These are phyloP conservation scores for Drosophila serrata DNA, from an alignment of 1,140 invertebrate genomes.

Conservation along the genomic window DNA sequence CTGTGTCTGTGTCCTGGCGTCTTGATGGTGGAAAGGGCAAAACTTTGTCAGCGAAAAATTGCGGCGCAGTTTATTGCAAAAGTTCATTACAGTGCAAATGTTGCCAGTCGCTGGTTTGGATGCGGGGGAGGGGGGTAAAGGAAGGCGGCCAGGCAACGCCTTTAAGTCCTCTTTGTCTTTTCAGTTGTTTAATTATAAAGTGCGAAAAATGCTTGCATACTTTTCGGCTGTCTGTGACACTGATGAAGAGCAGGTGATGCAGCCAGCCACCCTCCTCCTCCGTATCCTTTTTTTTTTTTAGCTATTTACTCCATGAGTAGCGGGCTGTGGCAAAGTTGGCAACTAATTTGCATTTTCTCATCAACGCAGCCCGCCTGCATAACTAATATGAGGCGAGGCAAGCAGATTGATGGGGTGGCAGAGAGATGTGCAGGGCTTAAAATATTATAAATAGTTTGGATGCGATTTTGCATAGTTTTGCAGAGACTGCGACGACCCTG, in stretches of 20 bases:
- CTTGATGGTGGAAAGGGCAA: conserved; percentile 46
- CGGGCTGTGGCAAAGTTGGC: conserved; percentile 70
- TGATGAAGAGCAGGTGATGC: conserved; percentile 78
- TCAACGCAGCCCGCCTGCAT: conserved; percentile 76
- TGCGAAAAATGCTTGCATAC: conserved; percentile 83
- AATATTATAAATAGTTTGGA: conserved; percentile 75
- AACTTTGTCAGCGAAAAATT: conserved; percentile 83
- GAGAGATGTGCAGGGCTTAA: conserved; percentile 31
- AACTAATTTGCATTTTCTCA: conserved; percentile 84
- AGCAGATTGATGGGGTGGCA: conserved; percentile 14
- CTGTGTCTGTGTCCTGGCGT: conserved; percentile 6
- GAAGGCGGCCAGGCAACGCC: conserved; percentile 11
- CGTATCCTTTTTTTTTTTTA: conserved; percentile 16
- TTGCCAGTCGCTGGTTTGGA: conserved; percentile 60
- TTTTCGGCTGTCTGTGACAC: conserved; percentile 75
- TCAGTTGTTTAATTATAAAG: conserved; percentile 83
- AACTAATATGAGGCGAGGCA: conserved; percentile 62
- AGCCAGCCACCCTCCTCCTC: conserved; percentile 4
- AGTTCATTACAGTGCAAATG: conserved; percentile 83
- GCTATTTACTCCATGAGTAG: conserved; percentile 58
- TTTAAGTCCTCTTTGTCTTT: conserved; percentile 75
- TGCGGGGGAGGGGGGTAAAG: not conserved
- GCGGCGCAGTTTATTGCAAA: conserved; percentile 83
- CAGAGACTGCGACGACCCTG: not conserved
- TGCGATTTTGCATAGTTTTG: conserved; percentile 70